Evolutionary conservation across 1,140 invertebrate genomes (phyloP).

Genomic region (Amyelois transitella): DNA sequence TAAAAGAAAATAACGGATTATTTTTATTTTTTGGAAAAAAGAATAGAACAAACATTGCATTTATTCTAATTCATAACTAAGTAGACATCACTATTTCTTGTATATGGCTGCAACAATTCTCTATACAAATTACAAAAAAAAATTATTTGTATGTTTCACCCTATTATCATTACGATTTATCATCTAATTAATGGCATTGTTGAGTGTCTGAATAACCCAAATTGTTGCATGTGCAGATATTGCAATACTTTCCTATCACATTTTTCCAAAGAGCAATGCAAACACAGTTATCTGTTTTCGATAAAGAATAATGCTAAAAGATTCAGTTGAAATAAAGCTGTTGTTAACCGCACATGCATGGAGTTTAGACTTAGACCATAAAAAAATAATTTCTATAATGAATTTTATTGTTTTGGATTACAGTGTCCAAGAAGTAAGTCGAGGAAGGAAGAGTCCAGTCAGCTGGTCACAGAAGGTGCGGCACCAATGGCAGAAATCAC

Average conservation of each 20-base stretch:
- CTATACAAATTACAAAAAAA: too few species aligned
- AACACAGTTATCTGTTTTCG: conserved; percentile 46
- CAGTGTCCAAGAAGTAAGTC: conserved; percentile 61
- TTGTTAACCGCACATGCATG: neutral
- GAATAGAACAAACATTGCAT: too few species aligned
- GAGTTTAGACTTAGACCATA: conserved; percentile 13
- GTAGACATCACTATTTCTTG: too few species aligned
- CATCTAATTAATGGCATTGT: conserved; percentile 23
- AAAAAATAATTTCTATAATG: neutral
- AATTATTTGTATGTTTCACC: too few species aligned
- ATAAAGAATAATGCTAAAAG: conserved; percentile 29
- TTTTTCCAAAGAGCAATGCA: conserved; percentile 37
- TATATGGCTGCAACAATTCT: too few species aligned
- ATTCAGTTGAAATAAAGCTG: conserved; percentile 23
- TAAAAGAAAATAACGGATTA: too few species aligned
- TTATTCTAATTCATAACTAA: too few species aligned
- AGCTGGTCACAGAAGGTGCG: conserved; percentile 73
- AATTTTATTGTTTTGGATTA: conserved; percentile 11
- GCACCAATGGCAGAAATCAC: conserved; percentile 66
- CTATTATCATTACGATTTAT: too few species aligned
- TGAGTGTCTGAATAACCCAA: conserved; percentile 13
- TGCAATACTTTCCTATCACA: neutral
- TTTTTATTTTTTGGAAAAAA: too few species aligned
- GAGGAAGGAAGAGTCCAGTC: conserved; percentile 60
- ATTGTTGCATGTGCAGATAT: neutral